Percentiles rank a stretch among this genome's conserved stretches.
phyloP scores from a whole-genome alignment of 2,113 vertebrate species.

The Sylvietta virens region DNA sequence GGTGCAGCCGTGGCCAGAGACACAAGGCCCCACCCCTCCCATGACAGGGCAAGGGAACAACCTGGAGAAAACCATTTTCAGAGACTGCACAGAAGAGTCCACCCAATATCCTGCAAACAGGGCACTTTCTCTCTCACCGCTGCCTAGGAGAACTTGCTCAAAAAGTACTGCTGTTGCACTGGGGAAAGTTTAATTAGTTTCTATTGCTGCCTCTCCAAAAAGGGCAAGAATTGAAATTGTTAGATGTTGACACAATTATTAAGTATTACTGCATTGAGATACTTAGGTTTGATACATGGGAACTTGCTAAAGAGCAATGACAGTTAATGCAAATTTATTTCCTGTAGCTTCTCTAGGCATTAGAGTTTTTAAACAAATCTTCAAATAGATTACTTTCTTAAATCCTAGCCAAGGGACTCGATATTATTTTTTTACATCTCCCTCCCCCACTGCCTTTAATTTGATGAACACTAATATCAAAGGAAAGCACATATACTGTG shows the following conservation, averaged over 20 bases:
- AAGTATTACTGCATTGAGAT: neutral
- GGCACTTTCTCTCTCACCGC: rapidly evolving
- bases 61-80: neutral
- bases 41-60: neutral
- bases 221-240: neutral
- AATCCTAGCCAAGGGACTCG: neutral
- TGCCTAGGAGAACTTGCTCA: neutral
- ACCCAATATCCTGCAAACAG: neutral
- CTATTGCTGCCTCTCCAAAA: neutral
- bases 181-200: neutral
- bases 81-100: rapidly evolving
- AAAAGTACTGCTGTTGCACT: neutral
- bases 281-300: neutral
- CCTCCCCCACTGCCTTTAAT: neutral
- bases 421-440: neutral
- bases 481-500: neutral
- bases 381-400: neutral
- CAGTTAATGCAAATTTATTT: neutral
- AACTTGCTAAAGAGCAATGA: neutral
- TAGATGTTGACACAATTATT: neutral
- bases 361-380: neutral
- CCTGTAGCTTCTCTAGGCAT: neutral
- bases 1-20: neutral
- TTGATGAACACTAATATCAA: neutral
- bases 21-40: neutral